phyloP scores from a whole-genome alignment of 2,888 invertebrate genomes.

The Pharmacophagus antenor region DNA sequence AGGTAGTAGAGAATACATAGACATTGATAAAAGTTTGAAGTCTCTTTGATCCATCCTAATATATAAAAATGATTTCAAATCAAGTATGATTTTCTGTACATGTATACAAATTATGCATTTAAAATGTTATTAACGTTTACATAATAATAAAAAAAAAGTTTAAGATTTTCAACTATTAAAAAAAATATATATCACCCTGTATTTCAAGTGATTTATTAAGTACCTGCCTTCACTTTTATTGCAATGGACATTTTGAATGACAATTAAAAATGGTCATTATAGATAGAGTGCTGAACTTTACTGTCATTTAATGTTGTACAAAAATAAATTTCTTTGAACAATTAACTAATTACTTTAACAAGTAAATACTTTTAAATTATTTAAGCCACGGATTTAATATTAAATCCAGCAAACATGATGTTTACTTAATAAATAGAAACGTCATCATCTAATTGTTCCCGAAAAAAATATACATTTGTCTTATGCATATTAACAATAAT shows the following conservation, averaged over 20 bases:
- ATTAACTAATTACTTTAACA: slow-evolving; percentile 19
- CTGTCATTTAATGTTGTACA: slow-evolving; percentile 32
- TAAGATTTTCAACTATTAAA: neutral
- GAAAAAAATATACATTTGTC: neutral
- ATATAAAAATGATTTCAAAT: neutral
- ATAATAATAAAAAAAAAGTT: neutral
- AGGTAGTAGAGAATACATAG: no score
- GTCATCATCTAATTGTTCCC: neutral
- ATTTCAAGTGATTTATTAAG: slow-evolving; percentile 37
- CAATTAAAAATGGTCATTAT: slow-evolving; percentile 23
- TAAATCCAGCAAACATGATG: neutral
- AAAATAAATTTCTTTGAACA: slow-evolving; percentile 35
- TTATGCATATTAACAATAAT: slow-evolving; percentile 2
- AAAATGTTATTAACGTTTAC: neutral
- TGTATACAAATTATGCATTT: neutral
- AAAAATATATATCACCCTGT: slow-evolving; percentile 64
- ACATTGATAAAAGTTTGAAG: neutral
- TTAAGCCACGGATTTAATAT: neutral
- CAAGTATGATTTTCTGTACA: neutral
- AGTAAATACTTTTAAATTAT: slow-evolving; percentile 17
- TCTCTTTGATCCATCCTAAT: neutral
- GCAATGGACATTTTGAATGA: neutral
- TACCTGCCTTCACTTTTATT: neutral
- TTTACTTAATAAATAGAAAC: neutral
- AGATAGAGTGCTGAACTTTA: slow-evolving; percentile 28